Base-by-base conservation (phyloP, 1,140 invertebrate species). In the Phenacoccus solenopsis region DNA sequence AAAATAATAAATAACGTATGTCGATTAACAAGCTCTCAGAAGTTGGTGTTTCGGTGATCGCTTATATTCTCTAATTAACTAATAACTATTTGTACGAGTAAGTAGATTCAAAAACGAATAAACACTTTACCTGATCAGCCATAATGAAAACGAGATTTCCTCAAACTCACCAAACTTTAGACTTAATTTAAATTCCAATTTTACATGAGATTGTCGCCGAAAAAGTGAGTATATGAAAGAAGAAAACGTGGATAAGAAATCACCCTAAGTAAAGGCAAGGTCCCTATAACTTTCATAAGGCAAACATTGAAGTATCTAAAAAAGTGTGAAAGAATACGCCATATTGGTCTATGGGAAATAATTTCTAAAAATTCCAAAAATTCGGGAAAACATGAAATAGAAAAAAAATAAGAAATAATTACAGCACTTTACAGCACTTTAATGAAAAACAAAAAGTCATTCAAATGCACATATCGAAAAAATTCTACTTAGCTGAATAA, bases 1-100 rank as follows among this genome's bases (percentile, higher is more conserved):
- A 78, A 77, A n/a, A n/a, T n/a, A 25, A 72, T 64, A 64, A 72
- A 59, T 69, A 13, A 28, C 22, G 24, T 30, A 68, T 22, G 3
- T 49, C 72, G 69, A 61, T 22, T 56, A 35, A 22, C 12, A 35
- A 68, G 16, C 9, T 5, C 38, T 28, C 68, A 12, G 68, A 61
- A 68, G 1, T 9, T 49, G 21, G 28, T 28, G 16, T 21, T n/a
- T n/a, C n/a, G n/a, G n/a, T 1, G 13, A 27, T n/a, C 28, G 13
- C 27, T 20, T 3, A 35, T 13, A n/a, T 10, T 30, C 16, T 67
- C 67, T 38, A 64, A 57, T 64, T 56, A 28, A 69, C 57, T 30
- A 20, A 20, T 0, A 4, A n/a, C 5, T 16, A 49, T 2, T 16
- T 49, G 12, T 13, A 32, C 25, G 20, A 32, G 20, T 61, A 2